Percentiles rank a stretch among this genome's conserved stretches.
Conservation (phyloP, 2,797 vertebrate genomes). For the Myiotriccus ornatus region DNA sequence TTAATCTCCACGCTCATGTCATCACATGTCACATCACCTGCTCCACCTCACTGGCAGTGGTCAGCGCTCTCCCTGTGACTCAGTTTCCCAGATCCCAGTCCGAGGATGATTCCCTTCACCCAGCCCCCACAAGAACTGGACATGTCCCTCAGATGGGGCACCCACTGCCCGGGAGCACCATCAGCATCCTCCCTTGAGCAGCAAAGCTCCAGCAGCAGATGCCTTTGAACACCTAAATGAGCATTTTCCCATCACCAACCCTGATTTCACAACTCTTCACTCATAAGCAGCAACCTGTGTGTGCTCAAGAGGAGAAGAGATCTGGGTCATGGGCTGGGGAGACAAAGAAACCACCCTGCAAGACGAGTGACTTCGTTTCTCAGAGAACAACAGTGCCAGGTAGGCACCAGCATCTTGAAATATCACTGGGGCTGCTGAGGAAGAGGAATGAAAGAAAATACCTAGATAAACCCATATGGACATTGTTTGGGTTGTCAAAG, state of each 20-base stretch:
- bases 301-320: background rate
- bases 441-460: background rate
- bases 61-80: accelerated
- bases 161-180: accelerated
- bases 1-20: background rate
- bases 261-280: background rate
- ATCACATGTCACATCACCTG: background rate
- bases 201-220: background rate
- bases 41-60: accelerated
- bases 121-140: background rate
- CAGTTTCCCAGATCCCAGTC: background rate
- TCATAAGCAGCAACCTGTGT: background rate
- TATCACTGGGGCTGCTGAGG: background rate
- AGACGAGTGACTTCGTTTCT: background rate
- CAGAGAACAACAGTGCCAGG: background rate
- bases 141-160: accelerated
- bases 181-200: background rate
- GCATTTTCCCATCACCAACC: constrained; percentile 1
- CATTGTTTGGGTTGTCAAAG: background rate
- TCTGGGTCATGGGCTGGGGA: background rate
- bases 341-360: background rate
- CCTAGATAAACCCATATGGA: accelerated
- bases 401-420: background rate
- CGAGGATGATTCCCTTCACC: background rate
- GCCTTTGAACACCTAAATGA: background rate